Evolutionary conservation across 2,797 vertebrate genomes (phyloP), one percentile per base, ranked within the genome.

Genomic region (Crypturellus tataupa): DNA sequence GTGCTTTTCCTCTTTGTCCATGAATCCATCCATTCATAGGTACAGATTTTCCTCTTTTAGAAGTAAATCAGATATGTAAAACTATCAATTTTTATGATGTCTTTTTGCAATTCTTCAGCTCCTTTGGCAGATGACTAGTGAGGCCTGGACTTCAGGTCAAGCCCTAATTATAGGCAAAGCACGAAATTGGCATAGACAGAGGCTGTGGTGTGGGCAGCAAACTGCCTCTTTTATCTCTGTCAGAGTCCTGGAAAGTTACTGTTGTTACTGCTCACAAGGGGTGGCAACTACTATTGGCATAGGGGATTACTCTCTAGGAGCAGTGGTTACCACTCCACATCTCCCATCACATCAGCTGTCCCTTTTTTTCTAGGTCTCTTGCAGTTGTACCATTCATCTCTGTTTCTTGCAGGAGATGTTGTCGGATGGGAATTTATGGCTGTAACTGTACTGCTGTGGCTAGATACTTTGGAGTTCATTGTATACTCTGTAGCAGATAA

Each of bases 201-300:
- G 67, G 44, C 79, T 91, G 44, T 60, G 53, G 18, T 9, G 42
- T 33, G 80, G 51, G 62, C 68, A 80, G 85, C 46, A 77, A 77
- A 69, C 47, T 73, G 65, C 60, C 3, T 0, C 10, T 3, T 8
- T 76, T n/a, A 65, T 83, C 33, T 14, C 49, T 1, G 0, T 82
- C 56, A 71, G 39, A 67, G 39, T 4, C 2, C 25, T 77, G 82
- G 60, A 33, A 94, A 79, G 21, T 12, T 2, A 9, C 2, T 3
- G 27, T 4, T 85, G 44, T 46, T 87, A 64, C 39, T 71, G 56
- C 37, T 76, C 44, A 71, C 63, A 44, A n/a, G 33, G 20, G 44
- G 11, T 35, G 37, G 15, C 40, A 72, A 3, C 64, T 47, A 0
- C 60, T 73, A 40, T 1, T 1, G 80, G 11, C 27, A 20, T 3